These are phyloP conservation scores for Eulemur albifrons DNA, from an alignment of 2,797 vertebrate species.

Conservation along the genomic window DNA sequence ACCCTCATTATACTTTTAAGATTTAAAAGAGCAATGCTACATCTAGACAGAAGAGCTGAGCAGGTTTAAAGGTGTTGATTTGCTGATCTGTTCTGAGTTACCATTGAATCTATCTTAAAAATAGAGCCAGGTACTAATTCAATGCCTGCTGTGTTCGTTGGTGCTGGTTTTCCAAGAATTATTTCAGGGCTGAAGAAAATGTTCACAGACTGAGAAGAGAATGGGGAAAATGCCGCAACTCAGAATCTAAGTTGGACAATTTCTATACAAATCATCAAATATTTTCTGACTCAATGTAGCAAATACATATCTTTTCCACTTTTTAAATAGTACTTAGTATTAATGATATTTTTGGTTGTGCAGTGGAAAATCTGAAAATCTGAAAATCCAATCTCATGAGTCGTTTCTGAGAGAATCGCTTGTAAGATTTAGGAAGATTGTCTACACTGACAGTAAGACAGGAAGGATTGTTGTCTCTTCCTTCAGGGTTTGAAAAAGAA, in stretches of 20 bases:
- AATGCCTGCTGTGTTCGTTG: not conserved
- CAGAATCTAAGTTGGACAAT: not conserved
- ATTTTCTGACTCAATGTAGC: not conserved
- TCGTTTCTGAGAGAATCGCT: not conserved
- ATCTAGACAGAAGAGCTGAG: not conserved
- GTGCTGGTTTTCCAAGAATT: not conserved
- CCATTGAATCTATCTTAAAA: not conserved
- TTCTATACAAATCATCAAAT: not conserved
- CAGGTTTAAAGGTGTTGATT: not conserved
- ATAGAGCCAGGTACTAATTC: not conserved
- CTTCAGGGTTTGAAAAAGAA: not conserved
- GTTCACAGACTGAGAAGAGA: not conserved
- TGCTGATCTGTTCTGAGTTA: not conserved
- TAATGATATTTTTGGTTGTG: not conserved
- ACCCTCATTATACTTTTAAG: not conserved
- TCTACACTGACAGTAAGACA: not conserved
- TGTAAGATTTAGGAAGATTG: not conserved
- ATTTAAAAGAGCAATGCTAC: not conserved
- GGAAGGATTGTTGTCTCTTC: not conserved
- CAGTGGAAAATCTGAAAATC: not conserved
- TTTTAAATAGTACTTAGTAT: not conserved
- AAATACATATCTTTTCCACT: not conserved
- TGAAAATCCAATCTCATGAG: not conserved
- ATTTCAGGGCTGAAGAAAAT: not conserved
- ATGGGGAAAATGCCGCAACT: not conserved